Conservation (phyloP, 2,888 invertebrate species). For the Drosophila tripunctata region DNA sequence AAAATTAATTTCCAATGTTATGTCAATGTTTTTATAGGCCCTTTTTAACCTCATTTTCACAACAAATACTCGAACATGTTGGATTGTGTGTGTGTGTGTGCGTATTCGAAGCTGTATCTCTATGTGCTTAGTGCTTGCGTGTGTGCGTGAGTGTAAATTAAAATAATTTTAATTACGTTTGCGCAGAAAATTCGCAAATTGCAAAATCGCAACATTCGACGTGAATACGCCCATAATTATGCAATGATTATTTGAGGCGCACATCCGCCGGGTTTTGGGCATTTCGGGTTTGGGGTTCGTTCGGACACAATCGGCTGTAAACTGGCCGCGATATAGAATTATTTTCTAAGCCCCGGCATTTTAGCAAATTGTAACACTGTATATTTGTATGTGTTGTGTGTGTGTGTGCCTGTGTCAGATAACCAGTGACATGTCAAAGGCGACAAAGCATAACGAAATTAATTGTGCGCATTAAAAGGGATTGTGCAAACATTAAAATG, state of each 20-base stretch:
- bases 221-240: constrained; percentile 64
- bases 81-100: neutral
- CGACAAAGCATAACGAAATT: constrained; percentile 78
- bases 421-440: constrained; percentile 55
- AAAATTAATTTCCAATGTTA: constrained; percentile 72
- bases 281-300: neutral
- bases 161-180: constrained; percentile 78
- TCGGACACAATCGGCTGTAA: constrained; percentile 22
- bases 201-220: constrained; percentile 38
- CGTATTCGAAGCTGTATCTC: neutral
- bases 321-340: constrained; percentile 40
- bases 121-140: neutral
- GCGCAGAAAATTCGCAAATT: constrained; percentile 57
- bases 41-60: neutral
- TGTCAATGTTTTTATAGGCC: constrained; percentile 34
- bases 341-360: constrained; percentile 64
- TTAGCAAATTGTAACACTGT: constrained; percentile 60
- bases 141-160: constrained; percentile 55
- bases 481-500: constrained; percentile 71
- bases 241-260: constrained; percentile 57
- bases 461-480: constrained; percentile 77
- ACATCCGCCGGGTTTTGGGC: constrained; percentile 13
- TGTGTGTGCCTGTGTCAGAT: constrained; percentile 23
- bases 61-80: neutral
- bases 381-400: neutral